A percentile compares a stretch with the other conserved stretches of the same genome.
These are phyloP conservation scores for Microctonus hyperodae DNA, from an alignment of 2,888 invertebrate genomes.

Conservation along the genomic window DNA sequence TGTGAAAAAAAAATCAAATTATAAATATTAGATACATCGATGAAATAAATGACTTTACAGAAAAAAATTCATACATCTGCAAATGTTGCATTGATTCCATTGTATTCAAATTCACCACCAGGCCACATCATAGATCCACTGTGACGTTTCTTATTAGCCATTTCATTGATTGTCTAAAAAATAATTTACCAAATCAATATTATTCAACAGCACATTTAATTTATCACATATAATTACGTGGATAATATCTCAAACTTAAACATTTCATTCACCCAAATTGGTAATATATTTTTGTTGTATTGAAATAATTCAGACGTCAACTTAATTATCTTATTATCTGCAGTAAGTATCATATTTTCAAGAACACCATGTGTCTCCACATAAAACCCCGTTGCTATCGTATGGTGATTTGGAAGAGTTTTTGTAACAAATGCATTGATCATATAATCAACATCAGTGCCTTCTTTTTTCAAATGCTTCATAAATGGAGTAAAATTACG, in stretches of 20 bases:
- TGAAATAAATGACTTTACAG: neutral
- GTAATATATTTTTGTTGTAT: conserved; percentile 66
- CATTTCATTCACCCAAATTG: conserved; percentile 69
- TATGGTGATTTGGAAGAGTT: conserved; percentile 79
- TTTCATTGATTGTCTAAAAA: conserved; percentile 68
- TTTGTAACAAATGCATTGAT: conserved; percentile 73
- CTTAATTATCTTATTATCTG: conserved; percentile 52
- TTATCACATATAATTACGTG: neutral
- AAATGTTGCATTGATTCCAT: conserved; percentile 64
- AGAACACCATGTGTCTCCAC: conserved; percentile 75
- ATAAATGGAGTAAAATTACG: conserved; percentile 69
- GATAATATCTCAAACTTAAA: neutral
- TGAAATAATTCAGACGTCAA: conserved; percentile 65
- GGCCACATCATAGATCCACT: conserved; percentile 79
- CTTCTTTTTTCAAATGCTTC: conserved; percentile 65
- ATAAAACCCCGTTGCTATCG: conserved; percentile 75
- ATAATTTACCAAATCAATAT: neutral
- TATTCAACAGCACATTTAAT: too few species aligned
- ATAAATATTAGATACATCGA: conserved; percentile 5
- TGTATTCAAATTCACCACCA: conserved; percentile 67
- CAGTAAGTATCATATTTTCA: conserved; percentile 70
- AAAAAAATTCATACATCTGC: conserved; percentile 44
- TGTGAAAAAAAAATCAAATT: conserved; percentile 45
- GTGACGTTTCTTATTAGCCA: conserved; percentile 63
- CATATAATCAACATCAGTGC: conserved; percentile 69